phyloP scores from a whole-genome alignment of 2,113 vertebrate genomes.

The Dipodomys spectabilis region DNA sequence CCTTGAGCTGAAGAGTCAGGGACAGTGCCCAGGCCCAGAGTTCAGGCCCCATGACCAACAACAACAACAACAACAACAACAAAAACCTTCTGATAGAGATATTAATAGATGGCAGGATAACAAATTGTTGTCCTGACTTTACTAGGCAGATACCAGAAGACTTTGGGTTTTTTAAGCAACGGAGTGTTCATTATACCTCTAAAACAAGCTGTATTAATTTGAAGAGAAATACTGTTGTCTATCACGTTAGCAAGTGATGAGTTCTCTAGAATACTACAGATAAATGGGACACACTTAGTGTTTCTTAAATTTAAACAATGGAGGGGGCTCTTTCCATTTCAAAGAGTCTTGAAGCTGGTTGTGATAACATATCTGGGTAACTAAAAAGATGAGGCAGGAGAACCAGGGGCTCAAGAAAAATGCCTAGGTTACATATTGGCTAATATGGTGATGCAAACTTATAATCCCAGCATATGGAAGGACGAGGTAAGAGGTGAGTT shows the following conservation, averaged over 20 bases:
- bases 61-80: too few species aligned
- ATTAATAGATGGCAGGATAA: too few species aligned
- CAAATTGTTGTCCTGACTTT: not conserved
- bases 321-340: not conserved
- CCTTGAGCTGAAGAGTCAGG: too few species aligned
- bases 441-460: too few species aligned
- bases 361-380: too few species aligned
- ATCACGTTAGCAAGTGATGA: not conserved
- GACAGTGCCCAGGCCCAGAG: not conserved
- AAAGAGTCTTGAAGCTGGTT: not conserved
- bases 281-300: not conserved
- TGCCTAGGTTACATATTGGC: too few species aligned
- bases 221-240: not conserved
- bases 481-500: too few species aligned
- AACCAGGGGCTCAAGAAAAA: too few species aligned
- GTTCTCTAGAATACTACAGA: not conserved
- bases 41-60: too few species aligned
- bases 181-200: not conserved
- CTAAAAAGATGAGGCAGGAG: too few species aligned
- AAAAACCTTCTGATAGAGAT: not conserved
- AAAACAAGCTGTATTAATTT: not conserved
- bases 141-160: not conserved
- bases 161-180: not conserved
- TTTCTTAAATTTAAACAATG: conserved; percentile 7
- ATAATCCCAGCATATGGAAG: too few species aligned